A percentile compares a stretch with the other conserved stretches of the same genome.
phyloP scores from a whole-genome alignment of 2,113 vertebrate species.

The Silurus glanis region DNA sequence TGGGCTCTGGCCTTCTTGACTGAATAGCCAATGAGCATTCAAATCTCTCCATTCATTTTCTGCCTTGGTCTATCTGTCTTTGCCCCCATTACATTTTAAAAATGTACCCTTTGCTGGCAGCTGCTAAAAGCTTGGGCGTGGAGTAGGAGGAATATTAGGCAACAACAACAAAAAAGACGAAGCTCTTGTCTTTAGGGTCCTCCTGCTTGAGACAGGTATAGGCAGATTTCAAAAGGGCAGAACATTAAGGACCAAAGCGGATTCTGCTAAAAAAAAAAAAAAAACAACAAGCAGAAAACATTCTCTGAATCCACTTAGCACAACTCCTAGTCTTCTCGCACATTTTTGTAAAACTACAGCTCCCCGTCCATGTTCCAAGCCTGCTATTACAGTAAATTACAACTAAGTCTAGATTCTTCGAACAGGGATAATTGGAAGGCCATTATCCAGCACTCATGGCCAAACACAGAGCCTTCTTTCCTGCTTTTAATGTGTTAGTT shows the following conservation, averaged over 20 bases:
- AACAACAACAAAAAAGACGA: slow-evolving; percentile 40
- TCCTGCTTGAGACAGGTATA: slow-evolving; percentile 15
- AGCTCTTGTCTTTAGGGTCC: slow-evolving; percentile 40
- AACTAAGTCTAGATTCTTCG: slow-evolving; percentile 59
- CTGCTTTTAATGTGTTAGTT: slow-evolving; percentile 53
- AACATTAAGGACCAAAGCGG: slow-evolving; percentile 36
- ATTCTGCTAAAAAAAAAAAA: slow-evolving; percentile 36
- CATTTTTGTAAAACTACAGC: slow-evolving; percentile 46
- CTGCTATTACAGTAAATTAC: slow-evolving; percentile 63
- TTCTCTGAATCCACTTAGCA: slow-evolving; percentile 38
- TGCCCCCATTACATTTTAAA: slow-evolving; percentile 46
- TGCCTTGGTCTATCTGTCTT: slow-evolving; percentile 3
- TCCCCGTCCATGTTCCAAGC: slow-evolving; percentile 44
- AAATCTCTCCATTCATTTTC: slow-evolving; percentile 49
- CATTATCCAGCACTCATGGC: slow-evolving; percentile 62
- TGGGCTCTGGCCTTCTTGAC: slow-evolving; percentile 57
- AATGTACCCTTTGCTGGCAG: slow-evolving; percentile 48
- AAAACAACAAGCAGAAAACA: slow-evolving; percentile 36
- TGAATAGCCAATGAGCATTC: slow-evolving; percentile 56
- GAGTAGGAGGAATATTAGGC: slow-evolving; percentile 44
- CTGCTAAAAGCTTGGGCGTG: slow-evolving; percentile 57
- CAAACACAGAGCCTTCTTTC: slow-evolving; percentile 45
- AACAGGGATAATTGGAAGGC: slow-evolving; percentile 59
- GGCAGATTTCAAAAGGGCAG: slow-evolving; percentile 36
- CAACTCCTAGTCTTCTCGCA: slow-evolving; percentile 38